Base-by-base conservation (phyloP, 2,113 vertebrate species). In the Brachionichthys hirsutus region DNA sequence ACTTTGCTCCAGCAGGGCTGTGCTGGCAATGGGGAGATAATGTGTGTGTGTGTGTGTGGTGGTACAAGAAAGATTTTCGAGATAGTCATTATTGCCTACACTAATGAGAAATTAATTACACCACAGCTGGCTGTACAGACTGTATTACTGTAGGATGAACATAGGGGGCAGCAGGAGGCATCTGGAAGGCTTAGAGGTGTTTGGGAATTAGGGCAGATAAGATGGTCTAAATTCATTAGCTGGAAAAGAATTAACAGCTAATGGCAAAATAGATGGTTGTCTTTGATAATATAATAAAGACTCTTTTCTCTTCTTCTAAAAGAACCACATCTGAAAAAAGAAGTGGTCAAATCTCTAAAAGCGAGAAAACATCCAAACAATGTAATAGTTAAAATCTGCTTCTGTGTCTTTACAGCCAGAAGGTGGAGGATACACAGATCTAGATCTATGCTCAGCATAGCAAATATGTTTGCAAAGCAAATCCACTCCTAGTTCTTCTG, bases 101-200 rank as follows among this genome's bases (percentile, higher is more conserved):
- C 81, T 88, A 87, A 89, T 86, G 83, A 85, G 78, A 78, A 83
- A 83, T 76, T 79, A 87, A 89, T 87, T 76, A 82, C 60, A 54
- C 47, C 62, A 68, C 76, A 87, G 84, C 77, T 84, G 81, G 60
- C 64, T 73, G 46, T 16, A 14, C 67, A 79, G 66, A 45, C 67
- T 80, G 83, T 61, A 67, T 46, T 85, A 67, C 56, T 30, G 44
- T 55, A 67, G 69, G 70, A 44, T 66, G 71, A 17, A 36, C 9
- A 13, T 61, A 86, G 81, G 80, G 76, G 84, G 86, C 83, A 80
- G 73, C 58, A 69, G 60, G 52, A 17, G 2, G 57, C 52, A 46
- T 54, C 45, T 45, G 51, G 18, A 35, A 56, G 47, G 34, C 68
- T 59, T 13, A 9, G 35, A 42, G 46, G 35, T 1, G 1, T 24